Conservation (phyloP, 2,797 vertebrate genomes). For the Odontamblyopus lacepedii region DNA sequence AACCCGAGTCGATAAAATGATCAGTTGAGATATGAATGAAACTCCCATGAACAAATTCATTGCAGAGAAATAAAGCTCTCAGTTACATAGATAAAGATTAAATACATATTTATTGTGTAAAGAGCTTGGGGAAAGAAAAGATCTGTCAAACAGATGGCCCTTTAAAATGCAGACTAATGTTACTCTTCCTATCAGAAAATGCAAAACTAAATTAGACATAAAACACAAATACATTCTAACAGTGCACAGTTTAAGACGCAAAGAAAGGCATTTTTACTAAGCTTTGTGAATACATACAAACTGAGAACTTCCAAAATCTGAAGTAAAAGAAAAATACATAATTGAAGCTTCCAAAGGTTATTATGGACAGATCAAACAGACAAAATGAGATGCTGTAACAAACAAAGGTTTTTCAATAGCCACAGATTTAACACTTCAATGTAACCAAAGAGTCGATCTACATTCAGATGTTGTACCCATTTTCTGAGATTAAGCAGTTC, state of each 20-base stretch:
- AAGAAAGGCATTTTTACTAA: conserved; percentile 36
- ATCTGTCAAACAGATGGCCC: conserved; percentile 58
- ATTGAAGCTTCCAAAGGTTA: conserved; percentile 13
- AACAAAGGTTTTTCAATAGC: conserved; percentile 23
- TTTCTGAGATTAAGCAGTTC: conserved; percentile 36
- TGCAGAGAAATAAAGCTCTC: background rate
- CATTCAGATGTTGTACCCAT: conserved; percentile 48
- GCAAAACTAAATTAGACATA: conserved; percentile 34
- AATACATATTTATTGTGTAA: conserved; percentile 75
- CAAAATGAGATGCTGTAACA: conserved; percentile 34
- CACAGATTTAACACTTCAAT: conserved; percentile 41
- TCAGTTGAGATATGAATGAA: background rate
- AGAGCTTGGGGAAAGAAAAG: conserved; percentile 49
- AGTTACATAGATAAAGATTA: conserved; percentile 33
- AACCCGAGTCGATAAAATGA: background rate
- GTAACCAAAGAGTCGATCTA: conserved; percentile 40
- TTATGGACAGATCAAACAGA: conserved; percentile 20
- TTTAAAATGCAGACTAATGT: conserved; percentile 55
- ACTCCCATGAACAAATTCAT: background rate
- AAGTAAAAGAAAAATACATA: background rate
- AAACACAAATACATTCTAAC: conserved; percentile 49
- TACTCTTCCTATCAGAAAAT: conserved; percentile 41
- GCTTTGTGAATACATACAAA: conserved; percentile 36
- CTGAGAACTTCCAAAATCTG: conserved; percentile 28
- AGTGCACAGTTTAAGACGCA: conserved; percentile 28